Conservation (phyloP, 2,888 invertebrate species). For the Aphodius granarius region DNA sequence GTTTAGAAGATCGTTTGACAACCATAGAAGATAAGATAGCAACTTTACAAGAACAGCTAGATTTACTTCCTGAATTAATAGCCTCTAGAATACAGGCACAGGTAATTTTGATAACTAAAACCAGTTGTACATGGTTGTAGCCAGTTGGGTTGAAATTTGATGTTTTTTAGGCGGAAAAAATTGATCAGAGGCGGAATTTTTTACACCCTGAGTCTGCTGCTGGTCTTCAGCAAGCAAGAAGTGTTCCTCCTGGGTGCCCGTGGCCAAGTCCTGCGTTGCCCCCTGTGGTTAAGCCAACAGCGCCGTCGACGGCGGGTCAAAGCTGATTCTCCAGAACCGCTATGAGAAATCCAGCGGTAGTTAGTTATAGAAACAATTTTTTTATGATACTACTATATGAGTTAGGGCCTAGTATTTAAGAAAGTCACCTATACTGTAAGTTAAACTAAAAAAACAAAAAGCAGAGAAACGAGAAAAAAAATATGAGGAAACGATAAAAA, state of each 20-base stretch:
- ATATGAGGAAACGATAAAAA: slow-evolving; percentile 9
- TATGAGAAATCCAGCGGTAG: slow-evolving; percentile 3
- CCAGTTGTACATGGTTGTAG: neutral
- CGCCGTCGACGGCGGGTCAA: slow-evolving; percentile 43
- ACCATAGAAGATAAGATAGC: slow-evolving; percentile 91
- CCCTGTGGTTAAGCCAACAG: slow-evolving; percentile 51
- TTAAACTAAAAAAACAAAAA: slow-evolving; percentile 19
- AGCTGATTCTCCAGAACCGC: slow-evolving; percentile 45
- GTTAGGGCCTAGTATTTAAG: neutral
- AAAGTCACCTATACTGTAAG: slow-evolving; percentile 21
- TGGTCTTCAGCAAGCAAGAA: slow-evolving; percentile 53
- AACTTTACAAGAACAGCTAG: slow-evolving; percentile 84
- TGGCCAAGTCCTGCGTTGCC: slow-evolving; percentile 82
- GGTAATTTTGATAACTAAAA: slow-evolving; percentile 39
- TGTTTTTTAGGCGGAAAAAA: slow-evolving; percentile 21
- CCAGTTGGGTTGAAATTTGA: neutral
- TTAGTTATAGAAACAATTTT: neutral
- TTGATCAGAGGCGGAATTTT: slow-evolving; percentile 80
- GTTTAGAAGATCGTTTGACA: slow-evolving; percentile 89
- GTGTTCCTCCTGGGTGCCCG: slow-evolving; percentile 67
- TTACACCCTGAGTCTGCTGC: slow-evolving; percentile 87
- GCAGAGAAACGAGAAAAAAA: slow-evolving; percentile 1
- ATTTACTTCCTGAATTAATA: slow-evolving; percentile 81
- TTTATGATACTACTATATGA: neutral
- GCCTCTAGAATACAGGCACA: slow-evolving; percentile 58